A percentile compares a stretch with the other conserved stretches of the same genome.
Evolutionary conservation across 2,113 vertebrate species (phyloP).

Genomic region (Myanophis thanlyinensis): DNA sequence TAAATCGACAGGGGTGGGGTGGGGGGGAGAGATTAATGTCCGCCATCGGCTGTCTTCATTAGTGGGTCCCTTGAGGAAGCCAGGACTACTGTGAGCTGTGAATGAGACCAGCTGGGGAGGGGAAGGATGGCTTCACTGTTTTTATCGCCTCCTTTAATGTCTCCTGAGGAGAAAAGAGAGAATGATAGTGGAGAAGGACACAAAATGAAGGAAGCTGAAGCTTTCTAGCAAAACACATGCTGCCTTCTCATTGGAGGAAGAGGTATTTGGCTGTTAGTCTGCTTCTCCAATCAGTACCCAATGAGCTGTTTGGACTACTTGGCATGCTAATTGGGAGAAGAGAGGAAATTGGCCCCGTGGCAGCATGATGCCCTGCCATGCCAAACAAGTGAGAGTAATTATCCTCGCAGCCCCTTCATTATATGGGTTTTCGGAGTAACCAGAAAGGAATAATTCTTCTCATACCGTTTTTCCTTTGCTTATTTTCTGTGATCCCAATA

Average conservation of each 20-base stretch:
- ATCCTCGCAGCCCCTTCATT: constrained; percentile 71
- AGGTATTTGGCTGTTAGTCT: constrained; percentile 64
- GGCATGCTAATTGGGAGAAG: constrained; percentile 80
- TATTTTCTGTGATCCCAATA: neutral
- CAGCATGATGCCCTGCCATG: constrained; percentile 63
- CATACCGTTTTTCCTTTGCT: constrained; percentile 35
- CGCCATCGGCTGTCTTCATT: constrained; percentile 76
- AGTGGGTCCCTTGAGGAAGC: constrained; percentile 74
- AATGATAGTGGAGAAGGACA: constrained; percentile 61
- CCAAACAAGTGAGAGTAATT: constrained; percentile 70
- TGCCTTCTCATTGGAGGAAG: constrained; percentile 60
- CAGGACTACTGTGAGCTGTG: constrained; percentile 70
- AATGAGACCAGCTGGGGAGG: constrained; percentile 73
- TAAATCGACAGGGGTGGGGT: constrained; percentile 78
- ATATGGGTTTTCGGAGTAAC: constrained; percentile 71
- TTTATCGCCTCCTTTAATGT: constrained; percentile 67
- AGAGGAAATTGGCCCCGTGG: constrained; percentile 61
- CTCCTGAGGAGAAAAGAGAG: constrained; percentile 58
- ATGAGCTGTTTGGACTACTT: constrained; percentile 72
- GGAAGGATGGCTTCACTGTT: constrained; percentile 53
- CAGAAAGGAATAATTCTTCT: constrained; percentile 65
- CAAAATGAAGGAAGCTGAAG: constrained; percentile 67
- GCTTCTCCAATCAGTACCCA: constrained; percentile 68
- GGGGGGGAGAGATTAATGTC: constrained; percentile 79
- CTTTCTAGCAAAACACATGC: constrained; percentile 49